Conservation (phyloP, 1,140 invertebrate species). For the Brachionus asplanchnoidis region DNA sequence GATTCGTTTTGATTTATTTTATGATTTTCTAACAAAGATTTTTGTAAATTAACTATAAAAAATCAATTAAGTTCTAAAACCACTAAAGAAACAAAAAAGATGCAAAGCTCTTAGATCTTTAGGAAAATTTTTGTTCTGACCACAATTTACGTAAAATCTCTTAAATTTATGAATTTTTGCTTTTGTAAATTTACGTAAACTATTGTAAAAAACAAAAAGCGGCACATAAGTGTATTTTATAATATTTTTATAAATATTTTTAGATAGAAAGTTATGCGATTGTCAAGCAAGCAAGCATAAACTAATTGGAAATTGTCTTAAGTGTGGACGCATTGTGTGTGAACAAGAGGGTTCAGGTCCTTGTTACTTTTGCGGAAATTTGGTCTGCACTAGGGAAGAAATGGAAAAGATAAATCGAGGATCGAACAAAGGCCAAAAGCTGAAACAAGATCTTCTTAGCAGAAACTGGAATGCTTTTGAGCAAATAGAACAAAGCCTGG, state of each 20-base stretch:
- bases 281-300: constrained; percentile 85
- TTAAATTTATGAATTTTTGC: no score
- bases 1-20: no score
- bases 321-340: constrained; percentile 90
- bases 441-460: constrained; percentile 66
- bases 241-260: background rate
- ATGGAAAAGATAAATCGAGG: constrained; percentile 1
- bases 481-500: constrained; percentile 66
- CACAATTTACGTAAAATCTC: no score
- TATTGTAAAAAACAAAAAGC: no score
- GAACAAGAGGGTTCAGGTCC: constrained; percentile 90
- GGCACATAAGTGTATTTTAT: no score
- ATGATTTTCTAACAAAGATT: no score
- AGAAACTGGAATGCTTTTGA: constrained; percentile 67
- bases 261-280: constrained; percentile 69
- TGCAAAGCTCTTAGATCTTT: no score
- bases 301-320: constrained; percentile 85
- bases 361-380: constrained; percentile 80
- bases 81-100: no score
- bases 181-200: no score
- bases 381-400: constrained; percentile 48
- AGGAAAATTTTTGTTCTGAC: no score
- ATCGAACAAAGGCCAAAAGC: constrained; percentile 15
- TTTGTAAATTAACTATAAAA: no score
- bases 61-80: no score